Base-by-base conservation (phyloP, 2,797 vertebrate genomes). In the Acridotheres tristis region DNA sequence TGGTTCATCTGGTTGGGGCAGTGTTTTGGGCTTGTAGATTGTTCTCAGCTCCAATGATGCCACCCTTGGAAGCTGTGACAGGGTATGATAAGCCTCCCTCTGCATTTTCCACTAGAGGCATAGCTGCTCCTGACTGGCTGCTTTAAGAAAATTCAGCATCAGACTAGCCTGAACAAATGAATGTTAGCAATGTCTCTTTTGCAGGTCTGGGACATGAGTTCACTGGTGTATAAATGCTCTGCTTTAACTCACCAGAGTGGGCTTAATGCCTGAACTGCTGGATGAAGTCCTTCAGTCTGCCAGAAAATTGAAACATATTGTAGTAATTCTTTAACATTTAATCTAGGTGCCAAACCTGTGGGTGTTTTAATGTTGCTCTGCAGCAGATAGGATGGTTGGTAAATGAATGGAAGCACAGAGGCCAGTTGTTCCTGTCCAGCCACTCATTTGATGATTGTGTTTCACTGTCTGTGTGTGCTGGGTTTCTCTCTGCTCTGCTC, bases 281-380 rank as follows among this genome's bases (percentile, higher is more conserved):
- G 43, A 27, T 84, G 36, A 81, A 84, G 66, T 68, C 6, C 4
- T 74, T 73, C 75, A 43, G 42, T 54, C 75, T 92, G 50, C 78
- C 61, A 18, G 15, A 88, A 85, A 62, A 45, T 4, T 51, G 34
- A 55, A 79, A 25, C 2, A 0, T 36, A 13, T 32, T 77, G 20
- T 48, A 48, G 57, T 69, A 58, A 83, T 81, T 59, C 57, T 73
- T 61, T n/a, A 67, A 8, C 1, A 0, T 55, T 74, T 74, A 58
- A 76, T 88, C 48, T 65, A 0, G 0, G 0, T 47, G 54, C 19
- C 27, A 18, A 45, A 73, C 40, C 17, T 51, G 32, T 29, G 86
- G 25, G 19, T 54, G 38, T 57, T 91, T 71, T 58, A 10, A 4
- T 26, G 43, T n/a, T 72, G 25, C 42, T 78, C 26, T 57, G 0